Percentiles rank a stretch among this genome's conserved stretches.
phyloP scores from a whole-genome alignment of 2,888 invertebrate genomes.

The Thereva unica region DNA sequence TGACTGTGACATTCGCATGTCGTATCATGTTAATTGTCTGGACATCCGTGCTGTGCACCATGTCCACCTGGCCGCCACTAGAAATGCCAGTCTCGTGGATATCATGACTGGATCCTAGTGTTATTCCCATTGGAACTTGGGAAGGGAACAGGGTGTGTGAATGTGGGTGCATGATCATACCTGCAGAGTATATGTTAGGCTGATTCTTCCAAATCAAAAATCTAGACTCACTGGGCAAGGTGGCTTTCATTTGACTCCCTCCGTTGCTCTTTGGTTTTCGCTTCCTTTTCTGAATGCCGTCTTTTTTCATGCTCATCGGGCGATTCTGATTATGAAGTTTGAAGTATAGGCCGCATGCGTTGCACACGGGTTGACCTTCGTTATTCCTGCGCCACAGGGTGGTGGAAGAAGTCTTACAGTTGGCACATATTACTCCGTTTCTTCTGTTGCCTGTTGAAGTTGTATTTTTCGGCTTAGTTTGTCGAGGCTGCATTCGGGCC shows the following conservation, averaged over 20 bases:
- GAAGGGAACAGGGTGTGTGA: constrained; percentile 52
- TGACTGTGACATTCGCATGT: constrained; percentile 31
- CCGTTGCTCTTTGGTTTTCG: constrained; percentile 75
- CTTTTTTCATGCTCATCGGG: constrained; percentile 97
- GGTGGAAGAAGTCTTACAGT: constrained; percentile 69
- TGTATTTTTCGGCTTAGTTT: constrained; percentile 51
- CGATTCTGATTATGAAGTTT: constrained; percentile 69
- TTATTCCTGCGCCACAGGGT: constrained; percentile 86
- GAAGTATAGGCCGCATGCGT: constrained; percentile 69
- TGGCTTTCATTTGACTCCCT: constrained; percentile 41
- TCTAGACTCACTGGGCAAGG: constrained; percentile 47
- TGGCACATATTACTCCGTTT: constrained; percentile 62
- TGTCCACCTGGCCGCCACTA: constrained; percentile 1
- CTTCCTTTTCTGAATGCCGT: constrained; percentile 96
- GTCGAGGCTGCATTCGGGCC: constrained; percentile 50
- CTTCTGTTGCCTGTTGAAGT: constrained; percentile 53
- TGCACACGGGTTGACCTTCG: constrained; percentile 84
- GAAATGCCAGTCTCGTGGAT: constrained; percentile 51
- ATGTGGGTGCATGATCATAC: constrained; percentile 41
- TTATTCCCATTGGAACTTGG: constrained; percentile 43
- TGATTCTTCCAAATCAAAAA: background rate
- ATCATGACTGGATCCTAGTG: constrained; percentile 42
- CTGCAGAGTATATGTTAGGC: background rate
- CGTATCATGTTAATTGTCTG: constrained; percentile 21
- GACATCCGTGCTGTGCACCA: constrained; percentile 15